Conservation (phyloP, 2,113 vertebrate species). For the Alexandromys fortis region DNA sequence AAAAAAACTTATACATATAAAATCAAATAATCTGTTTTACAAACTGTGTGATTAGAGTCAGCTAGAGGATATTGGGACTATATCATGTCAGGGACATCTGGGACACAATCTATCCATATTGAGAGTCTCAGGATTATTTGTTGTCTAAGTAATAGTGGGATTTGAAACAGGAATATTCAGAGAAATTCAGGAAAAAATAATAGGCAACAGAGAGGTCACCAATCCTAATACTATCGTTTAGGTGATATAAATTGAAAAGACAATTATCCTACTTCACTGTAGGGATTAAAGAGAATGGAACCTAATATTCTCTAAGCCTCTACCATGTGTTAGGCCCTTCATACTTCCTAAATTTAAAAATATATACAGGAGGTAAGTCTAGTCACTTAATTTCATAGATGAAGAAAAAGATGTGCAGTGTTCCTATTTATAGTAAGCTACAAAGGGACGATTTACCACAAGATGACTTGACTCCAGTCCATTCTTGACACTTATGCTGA, state of each 20-base stretch:
- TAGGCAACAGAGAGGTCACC: neutral
- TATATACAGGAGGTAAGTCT: neutral
- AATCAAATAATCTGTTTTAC: neutral
- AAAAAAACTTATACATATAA: neutral
- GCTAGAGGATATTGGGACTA: neutral
- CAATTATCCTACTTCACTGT: neutral
- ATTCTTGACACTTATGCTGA: neutral
- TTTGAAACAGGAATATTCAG: conserved; percentile 23
- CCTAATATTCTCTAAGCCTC: conserved; percentile 28
- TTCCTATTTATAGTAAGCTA: neutral
- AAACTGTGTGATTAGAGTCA: neutral
- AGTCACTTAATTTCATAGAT: neutral
- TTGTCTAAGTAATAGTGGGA: neutral
- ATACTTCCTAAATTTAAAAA: neutral
- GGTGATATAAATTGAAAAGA: conserved; percentile 18
- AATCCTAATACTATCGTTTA: neutral
- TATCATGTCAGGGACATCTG: neutral
- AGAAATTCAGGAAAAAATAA: conserved; percentile 23
- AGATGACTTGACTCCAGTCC: neutral
- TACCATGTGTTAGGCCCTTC: neutral
- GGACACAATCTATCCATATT: neutral
- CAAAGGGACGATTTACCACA: neutral
- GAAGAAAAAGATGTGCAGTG: neutral
- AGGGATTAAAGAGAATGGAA: conserved; percentile 2
- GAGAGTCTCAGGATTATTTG: conserved; percentile 27